These are phyloP conservation scores for Limnothrissa miodon DNA, from an alignment of 2,113 vertebrate species.

Conservation along the genomic window DNA sequence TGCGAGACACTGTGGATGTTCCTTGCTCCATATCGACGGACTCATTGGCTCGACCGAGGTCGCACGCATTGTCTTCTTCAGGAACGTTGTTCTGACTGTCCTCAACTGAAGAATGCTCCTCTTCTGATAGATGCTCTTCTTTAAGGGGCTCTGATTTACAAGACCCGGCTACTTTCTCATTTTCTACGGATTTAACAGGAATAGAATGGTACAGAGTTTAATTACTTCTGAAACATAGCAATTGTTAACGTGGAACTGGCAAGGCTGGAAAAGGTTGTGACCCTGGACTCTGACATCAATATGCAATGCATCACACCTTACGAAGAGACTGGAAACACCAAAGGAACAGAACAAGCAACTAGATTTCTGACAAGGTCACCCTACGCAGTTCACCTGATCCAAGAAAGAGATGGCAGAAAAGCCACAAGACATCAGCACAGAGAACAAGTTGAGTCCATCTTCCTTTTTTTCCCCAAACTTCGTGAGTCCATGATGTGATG, in stretches of 20 bases:
- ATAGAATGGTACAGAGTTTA: slow-evolving; percentile 99
- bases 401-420: slow-evolving; percentile 60
- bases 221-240: slow-evolving; percentile 99
- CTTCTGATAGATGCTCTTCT: slow-evolving; percentile 85
- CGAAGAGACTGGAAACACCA: slow-evolving; percentile 77
- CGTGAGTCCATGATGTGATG: slow-evolving; percentile 33
- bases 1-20: slow-evolving; percentile 53
- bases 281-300: slow-evolving; percentile 76
- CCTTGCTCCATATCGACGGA: slow-evolving; percentile 80
- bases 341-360: slow-evolving; percentile 60
- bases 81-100: slow-evolving; percentile 74
- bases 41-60: slow-evolving; percentile 72
- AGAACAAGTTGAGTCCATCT: slow-evolving; percentile 15
- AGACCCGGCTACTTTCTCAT: slow-evolving; percentile 99
- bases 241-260: slow-evolving; percentile 93
- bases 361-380: slow-evolving; percentile 55
- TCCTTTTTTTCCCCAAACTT: neutral
- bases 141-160: slow-evolving; percentile 98
- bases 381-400: slow-evolving; percentile 67
- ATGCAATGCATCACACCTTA: slow-evolving; percentile 62
- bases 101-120: slow-evolving; percentile 79
- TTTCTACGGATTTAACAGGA: slow-evolving; percentile 99
- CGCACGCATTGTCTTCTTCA: slow-evolving; percentile 80
- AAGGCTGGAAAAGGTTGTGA: slow-evolving; percentile 85
- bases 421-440: slow-evolving; percentile 58